Base-by-base conservation (phyloP, 23 tunicate genomes). In the Styela clava region DNA sequence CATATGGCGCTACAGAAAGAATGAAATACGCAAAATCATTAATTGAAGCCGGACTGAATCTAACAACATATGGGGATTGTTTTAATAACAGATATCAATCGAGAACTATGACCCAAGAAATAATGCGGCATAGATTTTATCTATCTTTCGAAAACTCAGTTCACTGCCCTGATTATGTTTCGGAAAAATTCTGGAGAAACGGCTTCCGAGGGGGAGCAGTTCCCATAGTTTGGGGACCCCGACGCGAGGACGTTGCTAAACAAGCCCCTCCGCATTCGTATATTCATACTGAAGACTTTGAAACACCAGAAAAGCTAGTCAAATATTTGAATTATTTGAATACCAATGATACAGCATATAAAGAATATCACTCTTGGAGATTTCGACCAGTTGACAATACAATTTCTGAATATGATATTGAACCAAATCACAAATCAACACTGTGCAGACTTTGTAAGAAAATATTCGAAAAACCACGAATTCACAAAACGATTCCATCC, bases 151-250 rank as follows among this genome's bases (percentile, higher is more conserved):
- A 89, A 74, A 89, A 89, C 69, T 89, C 95, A 2, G 62, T 83
- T 70, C 95, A 89, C 78, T 89, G 95, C 69, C 74, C 74, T 23
- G 95, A 89, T 33, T 89, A 89, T 62, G 20, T 89, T n/a, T 86
- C 95, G 24, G 95, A 89, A 73, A 89, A 89, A 33, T 89, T 89
- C 74, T 89, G 95, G 95, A 68, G 88, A 22, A 89, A 89, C 63
- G 88, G 95, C 1, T 61, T 89, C 21, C 83, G 83, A 84, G 78
- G 85, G 16, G 73, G 87, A 34, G 72, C 83, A 36, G 95, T 89
- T 21, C 95, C 95, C 33, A 67, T 89, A 28, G 83, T 89, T 1
- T 89, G 95, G 95, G 95, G 95, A 0, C 88, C 95, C 32, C 52
- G 88, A 2, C 37, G 36, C 12, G 86, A 85, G 61, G 95, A 89